Conservation (phyloP, 37 sponge, comb jelly and placozoan genomes). For the Axinella damicornis region DNA sequence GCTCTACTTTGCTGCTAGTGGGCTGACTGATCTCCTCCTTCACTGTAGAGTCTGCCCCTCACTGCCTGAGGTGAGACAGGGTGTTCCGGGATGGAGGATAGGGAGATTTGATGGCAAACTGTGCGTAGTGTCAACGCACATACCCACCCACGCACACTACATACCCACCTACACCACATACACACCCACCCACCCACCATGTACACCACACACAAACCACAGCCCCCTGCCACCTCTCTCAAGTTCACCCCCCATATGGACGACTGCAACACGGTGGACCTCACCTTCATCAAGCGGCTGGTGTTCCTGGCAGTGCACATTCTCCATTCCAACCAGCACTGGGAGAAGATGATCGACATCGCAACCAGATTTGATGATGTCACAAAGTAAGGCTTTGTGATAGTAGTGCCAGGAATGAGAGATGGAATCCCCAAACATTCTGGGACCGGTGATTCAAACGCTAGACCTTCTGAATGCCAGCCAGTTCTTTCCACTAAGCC, state of each 20-base stretch:
- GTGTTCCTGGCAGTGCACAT: conserved; percentile 50
- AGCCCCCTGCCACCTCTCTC: conserved; percentile 24
- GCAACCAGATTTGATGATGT: conserved; percentile 18
- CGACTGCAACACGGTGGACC: conserved; percentile 10
- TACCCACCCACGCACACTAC: too few relatives aligned
- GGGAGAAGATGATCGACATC: conserved; percentile 59
- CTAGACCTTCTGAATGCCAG: too few relatives aligned
- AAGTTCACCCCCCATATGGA: conserved; percentile 28
- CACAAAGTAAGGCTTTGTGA: conserved; percentile 22
- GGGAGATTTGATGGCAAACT: too few relatives aligned
- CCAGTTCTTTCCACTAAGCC: too few relatives aligned
- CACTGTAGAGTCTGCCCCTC: not conserved
- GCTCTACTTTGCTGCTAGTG: conserved; percentile 26
- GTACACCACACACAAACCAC: too few relatives aligned
- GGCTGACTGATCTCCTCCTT: conserved; percentile 23
- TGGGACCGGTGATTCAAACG: too few relatives aligned
- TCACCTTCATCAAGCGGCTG: conserved; percentile 28
- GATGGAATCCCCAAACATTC: too few relatives aligned
- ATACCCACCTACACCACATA: not conserved
- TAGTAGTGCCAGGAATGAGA: too few relatives aligned
- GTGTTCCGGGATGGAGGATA: too few relatives aligned
- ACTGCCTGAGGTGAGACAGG: too few relatives aligned
- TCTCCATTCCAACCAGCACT: conserved; percentile 54
- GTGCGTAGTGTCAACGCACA: too few relatives aligned
- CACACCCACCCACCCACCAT: not conserved